Conservation (phyloP, 2,888 invertebrate species). For the Tortricodes alternella region DNA sequence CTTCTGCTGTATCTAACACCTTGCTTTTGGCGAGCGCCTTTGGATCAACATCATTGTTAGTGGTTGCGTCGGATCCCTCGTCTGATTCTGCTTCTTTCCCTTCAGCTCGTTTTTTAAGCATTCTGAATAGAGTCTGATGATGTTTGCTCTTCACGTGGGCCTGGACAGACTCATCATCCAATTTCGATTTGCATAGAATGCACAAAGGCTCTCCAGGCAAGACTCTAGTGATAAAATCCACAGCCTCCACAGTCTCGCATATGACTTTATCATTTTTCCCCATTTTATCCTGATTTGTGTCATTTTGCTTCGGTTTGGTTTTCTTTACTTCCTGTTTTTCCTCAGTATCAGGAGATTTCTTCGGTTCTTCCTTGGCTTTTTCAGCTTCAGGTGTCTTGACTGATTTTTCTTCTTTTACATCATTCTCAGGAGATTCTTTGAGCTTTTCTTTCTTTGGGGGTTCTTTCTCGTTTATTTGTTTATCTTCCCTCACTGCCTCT, state of each 20-base stretch:
- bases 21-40: slow-evolving; percentile 31
- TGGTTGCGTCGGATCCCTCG: neutral
- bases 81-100: slow-evolving; percentile 12
- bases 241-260: slow-evolving; percentile 35
- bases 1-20: slow-evolving; percentile 37
- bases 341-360: neutral
- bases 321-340: neutral
- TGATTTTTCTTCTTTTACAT: neutral
- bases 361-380: neutral
- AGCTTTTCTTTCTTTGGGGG: slow-evolving; percentile 7
- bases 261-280: slow-evolving; percentile 34
- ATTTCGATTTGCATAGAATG: slow-evolving; percentile 41
- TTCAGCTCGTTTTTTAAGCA: slow-evolving; percentile 38
- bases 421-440: slow-evolving; percentile 4
- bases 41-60: neutral
- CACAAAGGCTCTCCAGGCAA: slow-evolving; percentile 37
- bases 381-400: neutral
- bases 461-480: slow-evolving; percentile 3
- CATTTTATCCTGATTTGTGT: neutral
- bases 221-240: slow-evolving; percentile 36
- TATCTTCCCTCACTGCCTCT: neutral
- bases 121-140: slow-evolving; percentile 40
- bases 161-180: slow-evolving; percentile 5
- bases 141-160: slow-evolving; percentile 38
- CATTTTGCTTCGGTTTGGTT: neutral